Evolutionary conservation across 2,888 invertebrate genomes (phyloP).

Genomic region (Cephus sareptanus): DNA sequence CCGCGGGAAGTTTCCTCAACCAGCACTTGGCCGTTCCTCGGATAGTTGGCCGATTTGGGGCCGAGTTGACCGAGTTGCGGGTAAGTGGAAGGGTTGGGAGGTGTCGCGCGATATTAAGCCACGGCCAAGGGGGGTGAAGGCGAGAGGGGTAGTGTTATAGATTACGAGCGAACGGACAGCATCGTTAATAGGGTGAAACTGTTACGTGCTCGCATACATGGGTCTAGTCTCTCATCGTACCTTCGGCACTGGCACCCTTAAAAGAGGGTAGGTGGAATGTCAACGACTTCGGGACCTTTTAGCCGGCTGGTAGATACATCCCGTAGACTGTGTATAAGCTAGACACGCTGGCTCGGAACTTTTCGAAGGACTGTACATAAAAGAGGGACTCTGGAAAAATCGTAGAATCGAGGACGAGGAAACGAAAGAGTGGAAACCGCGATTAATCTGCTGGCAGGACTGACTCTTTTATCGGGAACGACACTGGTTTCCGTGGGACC

Average conservation of each 20-base stretch:
- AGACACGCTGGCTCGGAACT: neutral
- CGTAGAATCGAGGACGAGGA: neutral
- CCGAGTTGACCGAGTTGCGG: constrained; percentile 47
- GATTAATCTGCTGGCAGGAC: neutral
- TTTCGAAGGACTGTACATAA: neutral
- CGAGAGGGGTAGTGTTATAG: neutral
- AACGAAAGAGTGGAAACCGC: neutral
- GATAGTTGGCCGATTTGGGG: constrained; percentile 54
- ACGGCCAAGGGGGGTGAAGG: neutral
- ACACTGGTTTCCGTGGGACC: neutral
- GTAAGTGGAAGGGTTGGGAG: constrained; percentile 29
- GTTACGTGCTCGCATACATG: neutral
- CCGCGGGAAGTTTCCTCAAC: neutral
- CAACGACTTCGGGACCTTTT: neutral
- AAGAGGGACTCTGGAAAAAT: neutral
- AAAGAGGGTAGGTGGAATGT: neutral
- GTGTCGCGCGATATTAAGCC: neutral
- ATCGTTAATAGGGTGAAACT: neutral
- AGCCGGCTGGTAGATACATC: neutral
- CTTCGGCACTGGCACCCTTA: neutral
- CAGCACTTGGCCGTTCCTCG: neutral
- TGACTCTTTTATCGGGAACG: neutral
- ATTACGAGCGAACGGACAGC: neutral
- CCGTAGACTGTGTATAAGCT: neutral
- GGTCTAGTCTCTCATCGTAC: neutral